These are phyloP conservation scores for Sialia sialis DNA, from an alignment of 2,113 vertebrate genomes.

Conservation along the genomic window DNA sequence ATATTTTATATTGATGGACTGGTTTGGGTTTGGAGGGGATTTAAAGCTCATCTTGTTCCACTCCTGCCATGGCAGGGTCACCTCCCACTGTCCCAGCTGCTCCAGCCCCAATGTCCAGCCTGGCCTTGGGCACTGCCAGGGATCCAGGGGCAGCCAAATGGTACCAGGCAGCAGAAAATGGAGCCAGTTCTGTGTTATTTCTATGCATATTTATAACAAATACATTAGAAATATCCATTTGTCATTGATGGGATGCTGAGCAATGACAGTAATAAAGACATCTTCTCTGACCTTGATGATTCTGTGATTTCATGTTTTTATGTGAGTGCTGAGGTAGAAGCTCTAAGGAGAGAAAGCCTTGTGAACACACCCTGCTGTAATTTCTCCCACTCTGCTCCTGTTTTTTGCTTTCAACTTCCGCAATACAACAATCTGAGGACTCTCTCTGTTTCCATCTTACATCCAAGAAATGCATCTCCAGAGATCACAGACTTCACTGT, in stretches of 20 bases:
- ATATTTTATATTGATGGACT: background rate
- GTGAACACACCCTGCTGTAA: rapidly evolving
- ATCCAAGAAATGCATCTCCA: background rate
- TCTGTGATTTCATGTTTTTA: background rate
- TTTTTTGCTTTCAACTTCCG: background rate
- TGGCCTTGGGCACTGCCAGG: background rate
- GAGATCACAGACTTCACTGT: background rate
- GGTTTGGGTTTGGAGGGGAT: background rate
- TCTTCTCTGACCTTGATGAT: no score
- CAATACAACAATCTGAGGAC: background rate
- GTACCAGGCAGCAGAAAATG: background rate
- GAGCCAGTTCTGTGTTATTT: background rate
- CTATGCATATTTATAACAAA: background rate
- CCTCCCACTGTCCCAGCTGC: rapidly evolving
- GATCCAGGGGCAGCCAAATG: background rate
- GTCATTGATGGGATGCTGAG: background rate
- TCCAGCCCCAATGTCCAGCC: background rate
- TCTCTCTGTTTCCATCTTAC: background rate
- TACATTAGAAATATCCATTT: background rate
- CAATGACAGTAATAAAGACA: background rate
- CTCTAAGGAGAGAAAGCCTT: background rate
- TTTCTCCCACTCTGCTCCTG: background rate
- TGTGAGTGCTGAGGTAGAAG: background rate
- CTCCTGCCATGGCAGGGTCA: background rate
- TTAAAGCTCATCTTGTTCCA: background rate